Evolutionary conservation across 2,797 vertebrate species (phyloP), one percentile per base, ranked within the genome.

Genomic region (Pseudochirops cupreus): DNA sequence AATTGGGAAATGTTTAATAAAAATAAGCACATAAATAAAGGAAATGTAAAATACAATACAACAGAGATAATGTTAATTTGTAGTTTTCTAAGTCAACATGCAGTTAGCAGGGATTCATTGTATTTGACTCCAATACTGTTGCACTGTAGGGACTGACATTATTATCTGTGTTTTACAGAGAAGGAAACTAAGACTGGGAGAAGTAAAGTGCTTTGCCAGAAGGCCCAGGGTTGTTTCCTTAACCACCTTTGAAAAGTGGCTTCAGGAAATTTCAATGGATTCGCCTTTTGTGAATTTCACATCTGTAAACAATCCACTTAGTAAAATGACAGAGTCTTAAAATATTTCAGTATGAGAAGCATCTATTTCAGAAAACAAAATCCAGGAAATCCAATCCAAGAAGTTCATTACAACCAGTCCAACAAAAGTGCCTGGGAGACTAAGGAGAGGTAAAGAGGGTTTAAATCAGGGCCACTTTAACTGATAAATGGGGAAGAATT

Each of bases 261-360:
- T 93, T 91, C 92, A 21, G 31, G 89, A 93, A 29, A 92, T 95
- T 31, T 59, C 21, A 95, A 91, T 56, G 94, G 91, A 92, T 29
- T 95, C 5, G 58, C 29, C 89, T 91, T 89, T 91, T 6, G 12
- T 95, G 26, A 89, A 54, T 94, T 94, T 95, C 56, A 57, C 4
- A 11, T 54, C 39, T 94, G 29, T 39, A 91, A 56, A 89, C 46
- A 91, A 33, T 92, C 55, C 16, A 1, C 90, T 96, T 59, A 92
- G 39, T 95, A 46, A 82, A 82, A 46, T 82, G 39, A 24, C 21
- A 82, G 29, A 24, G 10, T 2, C 7, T 82, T 46, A 46, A 24
- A 82, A 46, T 82, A 82, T 82, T 82, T 21, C 24, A 82, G 74
- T 82, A 46, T 26, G 18, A 82, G n/a, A 39, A 82, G 39, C 28